A percentile compares a stretch with the other conserved stretches of the same genome.
These are phyloP conservation scores for Chamaea fasciata DNA, from an alignment of 2,113 vertebrate species.

Conservation along the genomic window DNA sequence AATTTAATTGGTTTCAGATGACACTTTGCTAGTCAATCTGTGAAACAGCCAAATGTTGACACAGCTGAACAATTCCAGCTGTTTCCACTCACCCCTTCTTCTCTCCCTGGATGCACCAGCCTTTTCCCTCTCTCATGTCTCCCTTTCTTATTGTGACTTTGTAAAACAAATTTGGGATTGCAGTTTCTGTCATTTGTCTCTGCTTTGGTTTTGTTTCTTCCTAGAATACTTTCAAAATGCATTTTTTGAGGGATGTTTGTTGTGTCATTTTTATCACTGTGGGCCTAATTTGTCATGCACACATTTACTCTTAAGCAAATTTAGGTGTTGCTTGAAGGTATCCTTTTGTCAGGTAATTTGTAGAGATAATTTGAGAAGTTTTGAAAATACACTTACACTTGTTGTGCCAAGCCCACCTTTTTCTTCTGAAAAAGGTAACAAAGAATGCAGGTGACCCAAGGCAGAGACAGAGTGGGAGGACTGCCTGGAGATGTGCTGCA, in stretches of 20 bases:
- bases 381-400: not conserved
- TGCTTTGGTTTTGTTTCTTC: not conserved
- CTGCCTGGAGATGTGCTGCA: accelerated
- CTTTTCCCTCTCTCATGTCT: conserved; percentile 47
- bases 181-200: conserved; percentile 19
- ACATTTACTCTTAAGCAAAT: not conserved
- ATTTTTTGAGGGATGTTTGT: not conserved
- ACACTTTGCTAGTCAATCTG: conserved; percentile 82
- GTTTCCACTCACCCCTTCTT: conserved; percentile 74
- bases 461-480: not conserved
- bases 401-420: not conserved
- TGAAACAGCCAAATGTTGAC: conserved; percentile 72
- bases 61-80: conserved; percentile 80
- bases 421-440: not conserved
- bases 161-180: conserved; percentile 38
- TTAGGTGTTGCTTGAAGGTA: not conserved
- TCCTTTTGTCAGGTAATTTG: not conserved
- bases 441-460: not conserved
- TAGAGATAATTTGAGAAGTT: not conserved
- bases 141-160: conserved; percentile 57
- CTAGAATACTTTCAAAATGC: not conserved
- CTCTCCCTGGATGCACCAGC: conserved; percentile 60
- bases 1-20: conserved; percentile 83
- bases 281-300: not conserved
- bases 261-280: not conserved